These are phyloP conservation scores for Ibycter americanus DNA, from an alignment of 2,797 vertebrate species.

Conservation along the genomic window DNA sequence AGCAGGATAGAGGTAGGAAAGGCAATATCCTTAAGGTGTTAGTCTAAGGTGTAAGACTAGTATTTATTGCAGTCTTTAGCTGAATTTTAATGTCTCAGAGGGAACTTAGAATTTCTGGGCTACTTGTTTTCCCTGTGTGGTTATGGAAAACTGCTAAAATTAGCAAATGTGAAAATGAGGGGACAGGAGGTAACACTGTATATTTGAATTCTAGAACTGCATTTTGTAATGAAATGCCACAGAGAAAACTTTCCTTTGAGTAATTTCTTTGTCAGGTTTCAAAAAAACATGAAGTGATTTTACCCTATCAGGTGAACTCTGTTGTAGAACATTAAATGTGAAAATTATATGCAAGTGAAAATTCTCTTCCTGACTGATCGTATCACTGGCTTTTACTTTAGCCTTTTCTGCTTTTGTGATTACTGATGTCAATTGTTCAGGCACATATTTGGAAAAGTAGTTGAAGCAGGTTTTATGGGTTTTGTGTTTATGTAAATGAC, in stretches of 20 bases:
- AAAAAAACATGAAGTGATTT: background rate
- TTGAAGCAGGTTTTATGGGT: background rate
- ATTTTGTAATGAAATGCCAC: background rate
- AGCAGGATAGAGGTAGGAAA: background rate
- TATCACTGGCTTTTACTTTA: background rate
- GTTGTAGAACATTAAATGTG: background rate
- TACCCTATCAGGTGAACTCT: background rate
- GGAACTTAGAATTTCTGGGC: background rate
- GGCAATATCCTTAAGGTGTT: background rate
- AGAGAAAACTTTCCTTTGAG: background rate
- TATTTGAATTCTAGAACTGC: background rate
- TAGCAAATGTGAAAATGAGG: background rate
- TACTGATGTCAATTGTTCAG: background rate
- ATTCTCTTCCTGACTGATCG: background rate
- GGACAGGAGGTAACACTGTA: rapidly evolving
- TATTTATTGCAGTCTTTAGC: background rate
- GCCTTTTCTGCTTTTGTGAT: background rate
- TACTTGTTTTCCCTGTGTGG: background rate
- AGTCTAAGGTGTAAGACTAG: background rate
- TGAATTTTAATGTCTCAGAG: background rate
- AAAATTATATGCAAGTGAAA: background rate
- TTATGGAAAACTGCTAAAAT: background rate
- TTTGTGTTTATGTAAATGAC: background rate
- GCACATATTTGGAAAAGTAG: background rate
- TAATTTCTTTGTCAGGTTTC: background rate